These are phyloP conservation scores for Pocillopora meandrina DNA, from an alignment of 92 coral and sea anemone species.

Conservation along the genomic window DNA sequence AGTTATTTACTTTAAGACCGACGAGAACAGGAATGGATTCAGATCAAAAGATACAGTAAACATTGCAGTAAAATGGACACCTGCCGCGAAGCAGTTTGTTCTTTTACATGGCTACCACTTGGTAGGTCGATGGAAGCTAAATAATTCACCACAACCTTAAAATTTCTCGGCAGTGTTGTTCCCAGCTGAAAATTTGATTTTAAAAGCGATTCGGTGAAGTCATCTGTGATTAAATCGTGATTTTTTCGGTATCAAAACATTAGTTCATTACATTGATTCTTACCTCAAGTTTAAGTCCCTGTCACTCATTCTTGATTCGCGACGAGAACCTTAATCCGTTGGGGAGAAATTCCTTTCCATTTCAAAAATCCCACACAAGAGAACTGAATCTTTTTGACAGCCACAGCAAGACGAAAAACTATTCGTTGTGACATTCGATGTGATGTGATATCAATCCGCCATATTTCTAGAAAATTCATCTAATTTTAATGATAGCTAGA, in stretches of 20 bases:
- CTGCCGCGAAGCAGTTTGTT: neutral
- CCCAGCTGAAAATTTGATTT: neutral
- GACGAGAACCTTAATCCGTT: neutral
- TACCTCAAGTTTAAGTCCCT: constrained; percentile 6
- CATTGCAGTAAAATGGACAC: constrained; percentile 14
- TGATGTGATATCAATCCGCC: constrained; percentile 11
- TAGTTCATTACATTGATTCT: neutral
- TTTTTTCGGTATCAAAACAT: neutral
- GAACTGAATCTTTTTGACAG: neutral
- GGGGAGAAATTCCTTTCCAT: neutral
- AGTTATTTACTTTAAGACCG: neutral
- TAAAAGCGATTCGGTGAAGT: neutral
- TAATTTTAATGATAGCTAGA: constrained; percentile 34
- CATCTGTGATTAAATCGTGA: no score
- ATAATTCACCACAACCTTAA: neutral
- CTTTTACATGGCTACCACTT: neutral
- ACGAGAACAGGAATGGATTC: neutral
- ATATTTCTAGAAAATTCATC: constrained; percentile 24
- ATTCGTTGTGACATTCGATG: neutral
- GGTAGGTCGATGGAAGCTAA: neutral
- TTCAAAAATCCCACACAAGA: no score
- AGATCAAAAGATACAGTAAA: constrained; percentile 16
- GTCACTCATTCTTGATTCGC: constrained; percentile 3
- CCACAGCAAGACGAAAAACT: neutral
- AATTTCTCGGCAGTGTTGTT: neutral